phyloP scores from a whole-genome alignment of 1,140 invertebrate genomes.

The Riptortus pedestris region DNA sequence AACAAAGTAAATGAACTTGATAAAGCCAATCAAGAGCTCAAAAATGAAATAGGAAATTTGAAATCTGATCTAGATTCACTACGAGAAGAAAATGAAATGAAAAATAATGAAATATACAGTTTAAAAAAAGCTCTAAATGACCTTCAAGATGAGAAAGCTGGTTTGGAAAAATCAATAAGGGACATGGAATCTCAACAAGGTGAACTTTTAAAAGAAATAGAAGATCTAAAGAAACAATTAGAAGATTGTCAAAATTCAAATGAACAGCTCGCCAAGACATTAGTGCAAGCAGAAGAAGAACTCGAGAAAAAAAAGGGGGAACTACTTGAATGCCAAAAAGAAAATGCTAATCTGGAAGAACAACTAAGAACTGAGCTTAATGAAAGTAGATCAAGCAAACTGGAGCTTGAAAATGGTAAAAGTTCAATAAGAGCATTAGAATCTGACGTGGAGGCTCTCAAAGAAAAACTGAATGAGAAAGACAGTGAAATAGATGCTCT shows the following conservation, averaged over 20 bases:
- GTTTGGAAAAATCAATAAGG: not conserved
- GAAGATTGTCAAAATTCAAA: not conserved
- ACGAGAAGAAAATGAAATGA: not conserved
- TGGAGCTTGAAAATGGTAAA: not conserved
- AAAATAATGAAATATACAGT: slow-evolving; percentile 1
- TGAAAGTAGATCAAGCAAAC: not conserved
- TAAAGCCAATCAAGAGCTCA: not conserved
- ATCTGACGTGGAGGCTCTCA: not conserved
- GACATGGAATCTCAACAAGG: not conserved
- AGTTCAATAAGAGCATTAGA: not conserved
- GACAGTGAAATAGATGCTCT: not conserved
- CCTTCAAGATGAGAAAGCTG: not conserved
- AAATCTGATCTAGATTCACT: not conserved
- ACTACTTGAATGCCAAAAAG: not conserved
- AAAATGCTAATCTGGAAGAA: slow-evolving; percentile 3
- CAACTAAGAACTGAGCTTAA: not conserved
- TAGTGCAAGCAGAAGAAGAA: not conserved
- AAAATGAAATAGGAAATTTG: slow-evolving; percentile 11
- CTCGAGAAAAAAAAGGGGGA: not conserved
- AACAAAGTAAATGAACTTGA: not conserved
- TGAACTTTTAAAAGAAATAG: not conserved
- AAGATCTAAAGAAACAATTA: not conserved
- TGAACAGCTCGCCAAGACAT: not conserved
- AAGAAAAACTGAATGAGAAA: slow-evolving; percentile 1
- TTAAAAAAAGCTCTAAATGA: not conserved